Evolutionary conservation across 1,140 invertebrate species (phyloP).

Genomic region (Acromyrmex echinatior): DNA sequence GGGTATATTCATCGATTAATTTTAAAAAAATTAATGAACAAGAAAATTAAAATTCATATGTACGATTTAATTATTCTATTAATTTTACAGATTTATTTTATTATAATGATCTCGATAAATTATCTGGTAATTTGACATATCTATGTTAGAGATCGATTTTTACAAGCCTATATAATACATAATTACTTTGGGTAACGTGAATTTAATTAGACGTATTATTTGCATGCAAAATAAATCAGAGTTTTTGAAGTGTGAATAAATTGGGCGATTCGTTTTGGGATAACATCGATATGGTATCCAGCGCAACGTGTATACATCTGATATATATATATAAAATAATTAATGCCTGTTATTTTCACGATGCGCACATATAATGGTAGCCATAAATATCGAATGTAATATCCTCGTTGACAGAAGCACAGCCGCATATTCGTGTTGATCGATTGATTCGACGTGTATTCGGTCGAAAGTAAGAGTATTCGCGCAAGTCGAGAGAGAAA

Average conservation of each 20-base stretch:
- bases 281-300: not conserved
- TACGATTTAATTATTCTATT: not conserved
- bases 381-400: constrained; percentile 49
- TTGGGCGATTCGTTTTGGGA: constrained; percentile 9
- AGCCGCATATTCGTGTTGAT: constrained; percentile 13
- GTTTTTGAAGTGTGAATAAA: constrained; percentile 12
- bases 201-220: constrained; percentile 14
- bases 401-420: not conserved
- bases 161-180: not conserved
- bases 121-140: not conserved
- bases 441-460: constrained; percentile 34
- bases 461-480: constrained; percentile 53
- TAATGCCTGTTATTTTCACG: not conserved
- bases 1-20: not conserved
- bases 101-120: constrained; percentile 24
- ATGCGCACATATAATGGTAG: not conserved
- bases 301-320: not conserved
- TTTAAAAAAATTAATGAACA: not conserved
- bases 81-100: not conserved
- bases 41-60: not conserved
- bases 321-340: not conserved
- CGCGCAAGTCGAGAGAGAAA: constrained; percentile 46
- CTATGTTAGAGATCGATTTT: not conserved
- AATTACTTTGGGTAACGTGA: not conserved
- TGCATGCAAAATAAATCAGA: not conserved